Percentiles rank a stretch among this genome's conserved stretches.
Conservation (phyloP, 2,113 vertebrate genomes). For the Ptychochromis oligacanthus region DNA sequence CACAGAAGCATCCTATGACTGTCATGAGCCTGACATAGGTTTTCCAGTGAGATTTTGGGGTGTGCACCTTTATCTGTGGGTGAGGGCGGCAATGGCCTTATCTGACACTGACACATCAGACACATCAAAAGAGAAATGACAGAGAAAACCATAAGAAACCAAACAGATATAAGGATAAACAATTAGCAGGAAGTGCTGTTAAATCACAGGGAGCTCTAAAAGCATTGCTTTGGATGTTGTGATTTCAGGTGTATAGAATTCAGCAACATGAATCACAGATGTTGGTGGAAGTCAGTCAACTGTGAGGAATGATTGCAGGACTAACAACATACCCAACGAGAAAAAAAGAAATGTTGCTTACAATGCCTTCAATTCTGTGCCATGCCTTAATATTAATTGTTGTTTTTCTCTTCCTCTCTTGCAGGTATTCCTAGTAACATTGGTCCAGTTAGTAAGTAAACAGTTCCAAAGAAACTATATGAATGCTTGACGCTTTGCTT, state of each 20-base stretch:
- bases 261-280: background rate
- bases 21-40: background rate
- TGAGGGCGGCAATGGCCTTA: conserved; percentile 29
- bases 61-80: background rate
- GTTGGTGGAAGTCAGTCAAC: background rate
- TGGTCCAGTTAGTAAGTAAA: conserved; percentile 99
- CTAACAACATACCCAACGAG: background rate
- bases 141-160: background rate
- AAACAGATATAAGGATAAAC: background rate
- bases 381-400: background rate
- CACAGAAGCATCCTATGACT: background rate
- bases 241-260: background rate
- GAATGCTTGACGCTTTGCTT: conserved; percentile 83
- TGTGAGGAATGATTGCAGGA: background rate
- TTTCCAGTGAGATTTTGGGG: conserved; percentile 16
- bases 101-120: background rate
- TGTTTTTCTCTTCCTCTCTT: conserved; percentile 75
- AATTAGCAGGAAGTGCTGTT: background rate
- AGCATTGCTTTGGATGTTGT: background rate
- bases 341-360: background rate
- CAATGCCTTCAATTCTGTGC: background rate
- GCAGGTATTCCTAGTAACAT: conserved; percentile 95
- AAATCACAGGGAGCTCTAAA: background rate
- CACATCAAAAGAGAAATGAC: conserved; percentile 40
- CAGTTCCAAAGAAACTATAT: conserved; percentile 47